Base-by-base conservation (phyloP, 1,140 invertebrate species). In the Bombus terrestris region DNA sequence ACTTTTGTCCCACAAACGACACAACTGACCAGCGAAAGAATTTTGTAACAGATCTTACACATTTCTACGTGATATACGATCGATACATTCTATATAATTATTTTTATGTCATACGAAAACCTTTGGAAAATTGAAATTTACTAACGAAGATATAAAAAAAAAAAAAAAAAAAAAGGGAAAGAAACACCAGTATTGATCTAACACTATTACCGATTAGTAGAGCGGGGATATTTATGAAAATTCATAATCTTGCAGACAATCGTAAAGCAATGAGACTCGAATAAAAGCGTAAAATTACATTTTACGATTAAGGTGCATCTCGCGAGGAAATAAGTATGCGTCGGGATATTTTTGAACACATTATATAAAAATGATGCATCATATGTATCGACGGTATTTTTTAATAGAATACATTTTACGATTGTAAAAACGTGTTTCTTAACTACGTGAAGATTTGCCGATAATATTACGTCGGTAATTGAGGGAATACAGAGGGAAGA, bases 381-480 rank as follows among this genome's bases (percentile, higher is more conserved):
- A 0, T 22, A 22, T 0, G 47, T 53, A 8, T 53, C 5, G 2
- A 53, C 0, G 18, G 6, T 35, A 32, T 22, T 22, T 53, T 53
- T 53, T 0, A 8, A 53, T 53, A 22, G 47, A 53, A 53, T 53
- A 53, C 2, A 22, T 53, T 53, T 53, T 8, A 53, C 47, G 6
- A 1, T 53, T 22, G 47, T 53, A 53, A 1, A 53, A 6, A 22
- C 5, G 47, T 8, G 47, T 22, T 22, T 53, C 5, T 53, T 22
- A 53, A 53, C 1, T 53, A 53, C 0, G 18, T 6, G 59, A 62
- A n/a, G 0, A 28, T 10, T 62, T 10, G 28, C 2, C 3, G 0
- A 13, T 13, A 4, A n/a, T 28, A 62, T 13, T n/a, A 62, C 28
- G 28, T 4, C 59, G 28, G 15, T 22, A 68, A 22, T 37, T 4